Base-by-base conservation (phyloP, 2,888 invertebrate species). In the Lottia scabra region DNA sequence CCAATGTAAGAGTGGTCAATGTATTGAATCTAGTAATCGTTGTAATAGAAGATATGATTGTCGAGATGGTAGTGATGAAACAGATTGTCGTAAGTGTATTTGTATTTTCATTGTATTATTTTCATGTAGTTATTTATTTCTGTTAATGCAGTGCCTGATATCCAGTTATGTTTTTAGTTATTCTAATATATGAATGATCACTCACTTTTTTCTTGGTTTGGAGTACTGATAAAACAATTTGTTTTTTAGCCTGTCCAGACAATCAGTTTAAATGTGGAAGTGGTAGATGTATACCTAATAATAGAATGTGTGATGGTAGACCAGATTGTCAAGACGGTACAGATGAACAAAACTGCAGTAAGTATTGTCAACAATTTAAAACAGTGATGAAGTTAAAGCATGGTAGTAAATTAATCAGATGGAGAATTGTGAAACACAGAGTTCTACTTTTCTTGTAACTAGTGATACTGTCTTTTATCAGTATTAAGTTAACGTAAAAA, bases 21-120 rank as follows among this genome's bases (percentile, higher is more conserved):
- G 85, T 78, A 80, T 85, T 15, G 48, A 71, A 10, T 66, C 70
- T 15, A 68, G 45, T 4, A 44, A 66, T n/a, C 73, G 75, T 38
- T 89, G 89, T 80, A 84, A 90, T 76, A 93, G 80, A 13, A 62
- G 71, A n/a, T 71, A 67, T 30, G 94, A 95, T 90, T 95, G 95
- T 90, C 92, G 92, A 0, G 93, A 94, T 89, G 92, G 92, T 80
- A 70, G 71, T 2, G 81, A 79, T 67, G 95, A 95, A 89, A 90
- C 92, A 81, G 91, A 93, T 88, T 95, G 95, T 90, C 84, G 87
- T 91, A 78, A 91, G 86, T 80, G 26, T 46, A 12, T 19, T 8
- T 43, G 16, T 68, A 16, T 27, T 27, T 19, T 46, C 10, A 16
- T 10, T 30, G 19, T 13, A 16, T 48, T 30, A 44, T 6, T 16